A percentile compares a stretch with the other conserved stretches of the same genome.
Evolutionary conservation across 2,888 invertebrate genomes (phyloP).

Genomic region (Homarus gammarus): DNA sequence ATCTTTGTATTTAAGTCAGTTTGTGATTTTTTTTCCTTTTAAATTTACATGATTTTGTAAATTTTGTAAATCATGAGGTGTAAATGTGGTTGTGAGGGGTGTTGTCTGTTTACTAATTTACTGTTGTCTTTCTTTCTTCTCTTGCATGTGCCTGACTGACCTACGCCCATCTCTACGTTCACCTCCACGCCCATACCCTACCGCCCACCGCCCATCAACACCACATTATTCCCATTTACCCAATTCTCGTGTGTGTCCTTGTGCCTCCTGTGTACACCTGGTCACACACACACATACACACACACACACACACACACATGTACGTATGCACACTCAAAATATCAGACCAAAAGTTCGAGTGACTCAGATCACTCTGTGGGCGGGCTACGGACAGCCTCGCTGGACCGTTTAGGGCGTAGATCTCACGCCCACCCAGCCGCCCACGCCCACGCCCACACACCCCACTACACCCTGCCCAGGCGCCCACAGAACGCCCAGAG

Average conservation of each 20-base stretch:
- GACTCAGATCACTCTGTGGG: constrained; percentile 63
- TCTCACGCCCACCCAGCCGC: constrained; percentile 27
- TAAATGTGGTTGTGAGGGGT: too few relatives aligned
- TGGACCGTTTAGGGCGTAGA: constrained; percentile 39
- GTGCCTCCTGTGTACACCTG: neutral
- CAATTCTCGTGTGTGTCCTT: neutral
- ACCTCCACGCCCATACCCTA: neutral
- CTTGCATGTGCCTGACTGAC: neutral
- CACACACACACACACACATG: constrained; percentile 21
- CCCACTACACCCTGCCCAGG: constrained; percentile 52
- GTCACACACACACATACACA: constrained; percentile 21
- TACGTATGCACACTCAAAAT: neutral
- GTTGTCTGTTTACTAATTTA: neutral
- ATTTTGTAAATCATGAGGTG: too few relatives aligned
- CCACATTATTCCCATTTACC: too few relatives aligned
- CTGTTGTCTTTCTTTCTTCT: neutral
- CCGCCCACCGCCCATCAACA: neutral
- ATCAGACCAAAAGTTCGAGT: constrained; percentile 59
- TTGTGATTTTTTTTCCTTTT: too few relatives aligned
- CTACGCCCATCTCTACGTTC: neutral
- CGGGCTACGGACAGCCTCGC: constrained; percentile 41
- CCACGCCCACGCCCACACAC: constrained; percentile 51
- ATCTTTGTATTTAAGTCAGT: too few relatives aligned
- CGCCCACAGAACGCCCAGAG: constrained; percentile 39
- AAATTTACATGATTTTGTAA: too few relatives aligned